Base-by-base conservation (phyloP, 2,888 invertebrate species). In the Phanerotoma sp. region DNA sequence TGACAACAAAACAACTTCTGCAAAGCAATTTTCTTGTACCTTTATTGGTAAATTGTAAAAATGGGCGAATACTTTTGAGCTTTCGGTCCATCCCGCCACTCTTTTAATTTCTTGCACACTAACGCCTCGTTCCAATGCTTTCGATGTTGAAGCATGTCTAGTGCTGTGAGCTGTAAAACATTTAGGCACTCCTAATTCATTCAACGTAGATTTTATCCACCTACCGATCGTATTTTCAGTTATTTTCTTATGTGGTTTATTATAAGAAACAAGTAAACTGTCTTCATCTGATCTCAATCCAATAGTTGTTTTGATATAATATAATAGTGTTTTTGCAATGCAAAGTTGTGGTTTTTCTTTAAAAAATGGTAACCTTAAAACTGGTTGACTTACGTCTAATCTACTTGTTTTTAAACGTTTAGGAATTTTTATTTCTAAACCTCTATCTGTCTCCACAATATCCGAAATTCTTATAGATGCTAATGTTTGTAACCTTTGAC, bases 331-430 rank as follows among this genome's bases (percentile, higher is more conserved):
- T 18, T 9, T 46, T 7, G 57, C 55, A 7, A 56, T 45, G 15
- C 55, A 57, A 21, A 55, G 15, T 33, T 50, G 30, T 7, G 3
- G 33, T 16, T 40, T 52, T 6, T 48, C 11, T 11, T 3, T n/a
- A 13, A 54, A 54, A 16, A 48, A 50, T 3, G 56, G 53, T 25
- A 59, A 37, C 10, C 44, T 37, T 9, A 57, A 50, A 4, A 47
- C 1, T 1, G 56, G 54, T 22, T 56, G 49, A 7, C 4, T 20
- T 18, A 47, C 48, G n/a, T 53, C 51, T 22, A 50, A 51, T 10
- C 54, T 42, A 11, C 58, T 58, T 1, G 60, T 63, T 40, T 63
- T 60, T 11, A 60, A 44, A 6, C 16, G n/a, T 7, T 58, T 51
- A 5, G 44, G 41, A 5, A 62, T 57, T 41, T 46, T 55, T 7